phyloP scores from a whole-genome alignment of 2,113 vertebrate species.

The Heptranchias perlo region DNA sequence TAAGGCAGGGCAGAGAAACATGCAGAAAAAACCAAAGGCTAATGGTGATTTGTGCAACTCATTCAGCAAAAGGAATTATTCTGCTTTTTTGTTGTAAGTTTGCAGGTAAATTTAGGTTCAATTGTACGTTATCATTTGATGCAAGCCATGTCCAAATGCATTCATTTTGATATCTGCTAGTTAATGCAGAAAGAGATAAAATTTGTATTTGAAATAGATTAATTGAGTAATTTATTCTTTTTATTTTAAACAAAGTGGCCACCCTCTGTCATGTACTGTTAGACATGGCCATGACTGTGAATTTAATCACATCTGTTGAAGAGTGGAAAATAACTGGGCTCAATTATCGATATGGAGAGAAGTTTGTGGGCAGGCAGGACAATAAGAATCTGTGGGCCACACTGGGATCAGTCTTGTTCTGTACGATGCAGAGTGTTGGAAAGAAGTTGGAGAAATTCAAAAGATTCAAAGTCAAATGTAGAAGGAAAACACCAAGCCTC shows the following conservation, averaged over 20 bases:
- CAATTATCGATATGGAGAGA: too few species aligned
- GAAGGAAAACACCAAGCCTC: too few species aligned
- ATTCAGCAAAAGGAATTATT: background rate
- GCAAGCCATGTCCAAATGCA: background rate
- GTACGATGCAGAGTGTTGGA: too few species aligned
- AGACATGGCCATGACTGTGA: background rate
- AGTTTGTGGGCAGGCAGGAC: too few species aligned
- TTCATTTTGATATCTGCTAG: background rate
- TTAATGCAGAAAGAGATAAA: background rate
- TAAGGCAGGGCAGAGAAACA: background rate
- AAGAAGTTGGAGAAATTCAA: too few species aligned
- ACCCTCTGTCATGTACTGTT: background rate
- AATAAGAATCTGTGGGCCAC: too few species aligned
- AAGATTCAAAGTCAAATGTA: too few species aligned
- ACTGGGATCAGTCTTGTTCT: too few species aligned
- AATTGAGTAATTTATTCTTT: background rate
- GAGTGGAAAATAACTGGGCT: background rate
- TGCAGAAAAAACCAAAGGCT: background rate
- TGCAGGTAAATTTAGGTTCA: background rate
- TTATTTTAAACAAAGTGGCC: background rate
- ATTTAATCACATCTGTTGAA: background rate
- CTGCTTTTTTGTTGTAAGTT: background rate
- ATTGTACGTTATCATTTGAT: background rate
- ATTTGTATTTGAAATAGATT: background rate
- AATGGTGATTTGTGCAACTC: background rate